Percentiles rank a stretch among this genome's conserved stretches.
Conservation (phyloP, 2,888 invertebrate genomes). For the Agrypnus murinus region DNA sequence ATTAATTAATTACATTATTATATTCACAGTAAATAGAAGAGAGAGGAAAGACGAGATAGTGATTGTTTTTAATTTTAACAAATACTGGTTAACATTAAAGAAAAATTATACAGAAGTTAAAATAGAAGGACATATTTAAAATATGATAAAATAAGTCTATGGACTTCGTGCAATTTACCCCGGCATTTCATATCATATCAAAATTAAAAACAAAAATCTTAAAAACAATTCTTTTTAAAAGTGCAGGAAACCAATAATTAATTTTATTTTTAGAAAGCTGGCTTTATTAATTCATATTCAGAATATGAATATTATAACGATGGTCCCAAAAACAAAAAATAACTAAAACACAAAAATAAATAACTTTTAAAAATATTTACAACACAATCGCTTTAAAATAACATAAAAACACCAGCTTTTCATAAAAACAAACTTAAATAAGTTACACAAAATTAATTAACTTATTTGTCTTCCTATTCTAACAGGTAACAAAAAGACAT, state of each 20-base stretch:
- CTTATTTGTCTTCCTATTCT: constrained; percentile 34
- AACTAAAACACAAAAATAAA: constrained; percentile 6
- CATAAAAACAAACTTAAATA: constrained; percentile 13
- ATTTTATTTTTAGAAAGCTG: background rate
- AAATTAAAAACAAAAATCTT: constrained; percentile 38
- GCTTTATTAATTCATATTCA: background rate
- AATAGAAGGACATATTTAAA: constrained; percentile 51
- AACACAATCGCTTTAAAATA: background rate
- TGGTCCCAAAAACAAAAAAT: constrained; percentile 18
- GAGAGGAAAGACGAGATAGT: constrained; percentile 45
- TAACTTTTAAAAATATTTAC: background rate
- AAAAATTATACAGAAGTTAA: constrained; percentile 37
- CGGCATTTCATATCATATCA: background rate
- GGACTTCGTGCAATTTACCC: constrained; percentile 32
- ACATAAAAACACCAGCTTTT: too few relatives aligned
- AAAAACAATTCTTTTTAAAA: constrained; percentile 22
- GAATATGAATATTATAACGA: background rate
- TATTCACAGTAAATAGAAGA: constrained; percentile 25
- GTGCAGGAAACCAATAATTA: constrained; percentile 25
- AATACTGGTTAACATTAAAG: constrained; percentile 51
- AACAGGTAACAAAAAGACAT: constrained; percentile 53
- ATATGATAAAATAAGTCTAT: background rate
- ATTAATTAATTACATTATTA: constrained; percentile 55
- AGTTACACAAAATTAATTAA: constrained; percentile 36
- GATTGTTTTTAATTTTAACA: constrained; percentile 52